Evolutionary conservation across 2,888 invertebrate genomes (phyloP), one percentile per base, ranked within the genome.

Genomic region (Rhingia campestris): DNA sequence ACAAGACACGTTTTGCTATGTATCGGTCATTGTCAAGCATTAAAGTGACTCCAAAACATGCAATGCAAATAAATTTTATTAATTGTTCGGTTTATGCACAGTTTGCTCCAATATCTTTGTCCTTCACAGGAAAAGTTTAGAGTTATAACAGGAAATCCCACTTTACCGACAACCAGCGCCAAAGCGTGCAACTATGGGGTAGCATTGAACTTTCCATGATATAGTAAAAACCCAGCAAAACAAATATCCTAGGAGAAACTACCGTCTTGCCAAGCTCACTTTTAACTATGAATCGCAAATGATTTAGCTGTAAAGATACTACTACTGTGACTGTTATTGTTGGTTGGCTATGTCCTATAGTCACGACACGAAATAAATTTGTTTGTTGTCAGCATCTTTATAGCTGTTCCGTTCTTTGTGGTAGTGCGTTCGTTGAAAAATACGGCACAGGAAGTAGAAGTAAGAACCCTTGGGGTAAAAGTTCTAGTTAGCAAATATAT

Each of bases 331-430:
- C 72, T 77, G 72, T 72, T 77, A 72, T 64, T 72, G 63, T 47
- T 77, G 35, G 9, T 41, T 33, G 41, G 9, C 72, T 64, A 66
- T 73, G 73, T 73, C 59, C 22, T 33, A 61, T 41, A 79, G 73
- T 79, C 73, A 72, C 72, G 72, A 64, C 63, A 74, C 63, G 49
- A 77, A 56, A 77, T 77, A 77, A 72, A 77, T 77, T 73, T 79
- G 79, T 59, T 73, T 58, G 66, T 66, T 79, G 73, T 66, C 73
- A 73, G 79, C 73, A 79, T 79, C 79, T 79, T 79, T 79, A 79
- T 79, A 59, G 64, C 64, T 66, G 58, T 59, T 70, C 47, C 32
- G 45, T 39, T 77, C 47, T 47, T 43, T 22, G 58, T 39, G 43
- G 64, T 35, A 49, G 35, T 77, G 45, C 58, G 43, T 58, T 53